Evolutionary conservation across 1,140 invertebrate species (phyloP).

Genomic region (Drosophila lacertosa): DNA sequence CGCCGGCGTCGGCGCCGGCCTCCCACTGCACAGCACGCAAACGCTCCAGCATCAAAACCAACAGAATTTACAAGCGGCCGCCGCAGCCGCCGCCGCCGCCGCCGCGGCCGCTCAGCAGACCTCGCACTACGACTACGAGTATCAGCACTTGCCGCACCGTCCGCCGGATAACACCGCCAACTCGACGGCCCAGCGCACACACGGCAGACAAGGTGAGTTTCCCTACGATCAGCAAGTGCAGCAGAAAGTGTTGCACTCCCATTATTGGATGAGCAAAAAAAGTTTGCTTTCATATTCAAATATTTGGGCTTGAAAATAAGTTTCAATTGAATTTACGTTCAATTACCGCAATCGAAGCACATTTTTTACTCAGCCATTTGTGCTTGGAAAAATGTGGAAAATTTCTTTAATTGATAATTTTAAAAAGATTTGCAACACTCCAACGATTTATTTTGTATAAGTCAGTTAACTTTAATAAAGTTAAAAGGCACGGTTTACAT

Average conservation of each 20-base stretch:
- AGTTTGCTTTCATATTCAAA: too few species aligned
- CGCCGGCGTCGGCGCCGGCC: conserved; percentile 32
- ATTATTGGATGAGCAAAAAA: too few species aligned
- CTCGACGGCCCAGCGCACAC: conserved; percentile 74
- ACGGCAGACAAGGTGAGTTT: conserved; percentile 82
- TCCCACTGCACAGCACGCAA: conserved; percentile 57
- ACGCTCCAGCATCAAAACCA: conserved; percentile 81
- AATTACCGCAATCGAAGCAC: too few species aligned
- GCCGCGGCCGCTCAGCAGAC: conserved; percentile 50
- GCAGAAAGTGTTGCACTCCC: neutral
- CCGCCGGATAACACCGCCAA: conserved; percentile 64
- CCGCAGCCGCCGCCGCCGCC: conserved; percentile 51
- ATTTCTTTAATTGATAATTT: too few species aligned
- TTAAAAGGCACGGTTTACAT: too few species aligned
- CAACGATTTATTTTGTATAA: too few species aligned
- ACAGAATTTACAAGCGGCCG: conserved; percentile 76
- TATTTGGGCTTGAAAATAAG: too few species aligned
- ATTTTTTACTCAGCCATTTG: too few species aligned
- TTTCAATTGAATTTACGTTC: too few species aligned
- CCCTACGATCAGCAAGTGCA: neutral
- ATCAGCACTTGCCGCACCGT: conserved; percentile 79
- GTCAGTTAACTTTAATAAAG: too few species aligned
- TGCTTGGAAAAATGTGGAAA: too few species aligned
- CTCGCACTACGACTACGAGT: conserved; percentile 77
- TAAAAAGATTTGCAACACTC: too few species aligned